Conservation (phyloP, 2,888 invertebrate species). For the Hydrotaea cyrtoneurina region DNA sequence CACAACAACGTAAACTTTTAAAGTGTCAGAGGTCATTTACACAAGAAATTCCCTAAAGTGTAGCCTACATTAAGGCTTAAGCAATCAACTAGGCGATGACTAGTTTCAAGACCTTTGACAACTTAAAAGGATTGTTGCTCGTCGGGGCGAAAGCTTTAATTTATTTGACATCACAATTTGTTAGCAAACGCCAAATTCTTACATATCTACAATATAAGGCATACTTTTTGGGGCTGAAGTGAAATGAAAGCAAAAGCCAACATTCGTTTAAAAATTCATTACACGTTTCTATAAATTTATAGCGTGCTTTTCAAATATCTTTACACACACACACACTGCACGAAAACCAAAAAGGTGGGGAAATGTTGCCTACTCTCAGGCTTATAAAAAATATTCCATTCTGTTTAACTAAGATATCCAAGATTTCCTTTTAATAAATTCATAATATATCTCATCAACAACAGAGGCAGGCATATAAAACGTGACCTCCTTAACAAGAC, state of each 20-base stretch:
- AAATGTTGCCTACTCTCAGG: conserved; percentile 21
- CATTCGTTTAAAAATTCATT: conserved; percentile 34
- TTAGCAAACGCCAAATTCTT: background rate
- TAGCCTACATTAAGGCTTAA: background rate
- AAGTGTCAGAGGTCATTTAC: too few relatives aligned
- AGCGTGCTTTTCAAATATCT: background rate
- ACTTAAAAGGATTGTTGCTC: too few relatives aligned
- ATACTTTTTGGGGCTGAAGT: background rate
- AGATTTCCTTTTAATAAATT: background rate
- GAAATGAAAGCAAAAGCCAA: background rate
- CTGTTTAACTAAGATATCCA: background rate
- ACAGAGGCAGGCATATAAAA: conserved; percentile 8
- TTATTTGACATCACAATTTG: background rate
- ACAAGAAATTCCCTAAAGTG: too few relatives aligned
- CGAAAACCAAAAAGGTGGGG: background rate
- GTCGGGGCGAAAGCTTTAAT: background rate
- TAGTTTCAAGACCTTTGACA: background rate
- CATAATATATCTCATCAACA: conserved; percentile 1
- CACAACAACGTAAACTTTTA: too few relatives aligned
- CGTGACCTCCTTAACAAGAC: conserved; percentile 22
- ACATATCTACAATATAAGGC: background rate
- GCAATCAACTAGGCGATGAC: background rate
- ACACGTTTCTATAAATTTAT: background rate
- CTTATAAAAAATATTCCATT: background rate
- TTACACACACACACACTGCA: background rate